Evolutionary conservation across 2,113 vertebrate species (phyloP).

Genomic region (Cinclus cinclus): DNA sequence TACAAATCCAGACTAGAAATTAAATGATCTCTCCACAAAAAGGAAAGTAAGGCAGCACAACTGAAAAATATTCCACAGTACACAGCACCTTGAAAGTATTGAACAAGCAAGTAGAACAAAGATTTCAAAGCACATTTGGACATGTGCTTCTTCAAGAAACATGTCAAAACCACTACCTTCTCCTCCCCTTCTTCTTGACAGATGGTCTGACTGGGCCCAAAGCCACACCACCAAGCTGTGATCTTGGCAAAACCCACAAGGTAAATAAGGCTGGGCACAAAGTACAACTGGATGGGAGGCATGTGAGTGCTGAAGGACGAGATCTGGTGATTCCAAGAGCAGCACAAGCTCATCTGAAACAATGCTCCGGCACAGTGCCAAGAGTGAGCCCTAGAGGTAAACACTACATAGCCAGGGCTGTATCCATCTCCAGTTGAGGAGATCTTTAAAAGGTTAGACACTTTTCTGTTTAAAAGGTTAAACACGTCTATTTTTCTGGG

Average conservation of each 20-base stretch:
- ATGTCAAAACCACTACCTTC: conserved; percentile 13
- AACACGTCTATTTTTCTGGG: not conserved
- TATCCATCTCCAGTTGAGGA: not conserved
- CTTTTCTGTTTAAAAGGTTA: not conserved
- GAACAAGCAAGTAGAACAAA: not conserved
- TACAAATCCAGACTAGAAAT: conserved; percentile 15
- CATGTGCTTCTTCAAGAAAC: not conserved
- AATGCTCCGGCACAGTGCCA: not conserved
- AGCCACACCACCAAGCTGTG: conserved; percentile 57
- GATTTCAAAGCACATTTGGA: conserved; percentile 34
- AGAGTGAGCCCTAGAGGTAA: not conserved
- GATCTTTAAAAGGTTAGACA: not conserved
- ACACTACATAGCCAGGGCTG: not conserved
- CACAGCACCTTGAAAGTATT: not conserved
- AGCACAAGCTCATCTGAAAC: conserved; percentile 5
- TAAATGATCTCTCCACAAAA: not conserved
- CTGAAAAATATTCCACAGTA: not conserved
- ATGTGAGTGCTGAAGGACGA: not conserved
- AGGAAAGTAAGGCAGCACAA: conserved; percentile 5
- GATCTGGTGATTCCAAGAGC: not conserved
- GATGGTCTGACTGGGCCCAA: conserved; percentile 1
- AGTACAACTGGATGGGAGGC: conserved; percentile 25
- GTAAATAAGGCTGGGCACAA: conserved; percentile 47
- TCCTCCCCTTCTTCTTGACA: conserved; percentile 36
- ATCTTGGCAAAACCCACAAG: conserved; percentile 53